Conservation (phyloP, 2,888 invertebrate species). For the Clanis bilineata region DNA sequence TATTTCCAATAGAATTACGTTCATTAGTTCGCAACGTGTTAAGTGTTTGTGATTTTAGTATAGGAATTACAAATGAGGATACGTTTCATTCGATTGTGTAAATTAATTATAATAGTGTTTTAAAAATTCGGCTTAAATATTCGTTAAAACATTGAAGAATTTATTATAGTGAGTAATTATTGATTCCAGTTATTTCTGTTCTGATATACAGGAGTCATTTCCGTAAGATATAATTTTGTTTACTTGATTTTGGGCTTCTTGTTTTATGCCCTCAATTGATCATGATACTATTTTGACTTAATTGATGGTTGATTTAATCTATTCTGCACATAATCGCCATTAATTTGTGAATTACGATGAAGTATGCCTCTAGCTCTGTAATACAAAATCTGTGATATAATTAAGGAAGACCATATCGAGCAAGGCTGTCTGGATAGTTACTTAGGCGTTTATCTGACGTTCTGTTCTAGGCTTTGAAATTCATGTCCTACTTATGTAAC, state of each 20-base stretch:
- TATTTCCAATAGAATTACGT: conserved; percentile 27
- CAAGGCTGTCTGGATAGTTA: neutral
- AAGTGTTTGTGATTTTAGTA: conserved; percentile 14
- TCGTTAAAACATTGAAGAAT: neutral
- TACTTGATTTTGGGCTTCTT: neutral
- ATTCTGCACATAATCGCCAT: neutral
- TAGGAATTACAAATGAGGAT: neutral
- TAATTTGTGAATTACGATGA: neutral
- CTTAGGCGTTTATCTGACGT: neutral
- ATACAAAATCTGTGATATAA: neutral
- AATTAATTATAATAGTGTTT: neutral
- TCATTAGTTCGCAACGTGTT: conserved; percentile 47
- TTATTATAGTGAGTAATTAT: conserved; percentile 1
- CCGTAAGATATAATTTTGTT: neutral
- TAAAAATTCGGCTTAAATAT: neutral
- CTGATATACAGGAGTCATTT: neutral
- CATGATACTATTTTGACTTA: neutral
- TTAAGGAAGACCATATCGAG: neutral
- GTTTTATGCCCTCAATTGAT: neutral
- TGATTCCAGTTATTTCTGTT: neutral
- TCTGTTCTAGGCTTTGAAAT: conserved; percentile 17
- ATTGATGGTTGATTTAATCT: neutral
- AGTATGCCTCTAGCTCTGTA: neutral
- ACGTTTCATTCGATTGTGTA: neutral
- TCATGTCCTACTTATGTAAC: conserved; percentile 58